Base-by-base conservation (phyloP, 2,797 vertebrate genomes). In the Ibycter americanus region DNA sequence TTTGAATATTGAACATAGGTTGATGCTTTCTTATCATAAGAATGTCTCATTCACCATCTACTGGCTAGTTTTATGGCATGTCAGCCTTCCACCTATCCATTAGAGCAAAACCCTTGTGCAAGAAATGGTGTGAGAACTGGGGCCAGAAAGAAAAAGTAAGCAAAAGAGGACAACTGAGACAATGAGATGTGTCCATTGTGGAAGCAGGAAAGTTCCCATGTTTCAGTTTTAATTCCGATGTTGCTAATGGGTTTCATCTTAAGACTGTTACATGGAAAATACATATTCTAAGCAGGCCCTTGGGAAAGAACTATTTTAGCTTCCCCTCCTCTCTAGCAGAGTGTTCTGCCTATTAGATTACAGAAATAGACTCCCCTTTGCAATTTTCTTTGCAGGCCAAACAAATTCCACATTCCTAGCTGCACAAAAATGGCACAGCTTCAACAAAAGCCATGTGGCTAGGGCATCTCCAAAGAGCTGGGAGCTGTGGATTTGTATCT, bases 321-420 rank as follows among this genome's bases (percentile, higher is more conserved):
- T 73, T 89, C 36, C 38, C 1, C 20, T 93, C 22, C 23, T 80
- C 67, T 90, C 26, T 31, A 96, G 51, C 8, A 52, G 78, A 91
- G 34, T 87, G 81, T 83, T 94, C 92, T 96, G 81, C 59, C 70
- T 73, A 56, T 83, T 94, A 85, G 70, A 77, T 95, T 94, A 95
- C 71, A 91, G 55, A 95, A 96, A 94, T 89, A 94, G 67, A 56
- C 74, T 87, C 36, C n/a, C 26, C 20, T 89, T 93, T 74, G 47
- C 67, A 93, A 56, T 91, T 90, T 86, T 93, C 31, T 90, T 89
- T 91, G 63, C 59, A 80, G 67, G 55, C 62, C 86, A 85, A 96
- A 95, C 36, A 54, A 87, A 80, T 93, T 92, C 52, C 63, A 93
- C 74, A 67, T 93, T 95, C 81, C 70, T 90, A 59, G 12, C 70